Evolutionary conservation across 1,140 invertebrate genomes (phyloP), one percentile per base, ranked within the genome.

Genomic region (Orchesella cincta): DNA sequence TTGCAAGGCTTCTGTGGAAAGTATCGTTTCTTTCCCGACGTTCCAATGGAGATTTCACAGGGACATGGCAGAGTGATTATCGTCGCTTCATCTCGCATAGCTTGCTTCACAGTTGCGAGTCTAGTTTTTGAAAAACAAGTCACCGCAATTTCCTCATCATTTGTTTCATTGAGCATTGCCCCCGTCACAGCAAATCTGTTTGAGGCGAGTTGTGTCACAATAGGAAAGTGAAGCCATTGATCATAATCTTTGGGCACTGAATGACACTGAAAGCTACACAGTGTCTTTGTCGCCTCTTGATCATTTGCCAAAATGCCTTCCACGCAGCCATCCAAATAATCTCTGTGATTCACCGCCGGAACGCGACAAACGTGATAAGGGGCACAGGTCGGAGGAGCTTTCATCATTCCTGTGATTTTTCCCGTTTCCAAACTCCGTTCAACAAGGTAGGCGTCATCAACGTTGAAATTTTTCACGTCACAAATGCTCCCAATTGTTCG

Each of bases 391-490:
- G 31, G 12, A 2, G 62, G 62, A 18, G 62, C 62, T 33, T 67
- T 67, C 31, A 33, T 31, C 31, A 67, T 29, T 33, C 26, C 29
- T 1, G 26, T 67, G 8, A 67, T 67, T 33, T 12, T 5, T 31
- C 26, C 26, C 31, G 23, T 29, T 31, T 8, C 14, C 3, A 3
- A 2, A 3, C 28, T 31, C 8, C 31, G 5, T 29, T 67, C 62
- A 12, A 67, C 62, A 2, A 67, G 62, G n/a, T 31, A 67, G 3
- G 29, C 33, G 29, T 67, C 62, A 31, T 67, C 62, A 23, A 31
- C 29, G 1, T 67, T 67, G 62, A 8, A 67, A 67, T 67, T 67
- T 67, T 33, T 29, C 12, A 67, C 33, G 29, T 67, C 62, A 29
- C 62, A 67, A 29, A 67, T 3, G n/a, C 31, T 67, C 8, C 62